Conservation (phyloP, 2,797 vertebrate genomes). For the Cirrhinus mrigala region DNA sequence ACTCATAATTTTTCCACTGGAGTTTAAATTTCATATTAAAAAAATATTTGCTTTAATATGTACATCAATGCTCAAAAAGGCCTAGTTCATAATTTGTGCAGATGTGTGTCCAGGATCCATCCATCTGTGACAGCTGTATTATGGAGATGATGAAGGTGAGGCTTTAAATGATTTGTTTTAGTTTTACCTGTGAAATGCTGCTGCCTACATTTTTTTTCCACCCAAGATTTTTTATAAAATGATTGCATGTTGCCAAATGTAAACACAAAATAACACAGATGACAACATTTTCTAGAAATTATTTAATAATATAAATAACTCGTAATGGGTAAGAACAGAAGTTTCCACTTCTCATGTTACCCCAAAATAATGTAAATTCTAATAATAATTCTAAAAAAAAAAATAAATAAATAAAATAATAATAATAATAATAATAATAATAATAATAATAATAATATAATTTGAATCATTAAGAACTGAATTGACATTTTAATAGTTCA, state of each 20-base stretch:
- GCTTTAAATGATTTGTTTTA: not conserved
- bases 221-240: not conserved
- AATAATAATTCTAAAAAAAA: not conserved
- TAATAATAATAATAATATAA: not conserved
- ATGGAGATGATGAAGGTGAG: not conserved
- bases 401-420: too few species aligned
- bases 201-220: not conserved
- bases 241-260: not conserved
- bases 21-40: slow-evolving; percentile 75
- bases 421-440: not conserved
- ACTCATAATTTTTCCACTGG: slow-evolving; percentile 33
- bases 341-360: not conserved
- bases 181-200: not conserved
- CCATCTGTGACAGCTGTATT: slow-evolving; percentile 27
- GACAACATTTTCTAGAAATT: not conserved
- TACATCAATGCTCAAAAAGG: slow-evolving; percentile 69
- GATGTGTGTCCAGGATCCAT: slow-evolving; percentile 26
- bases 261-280: not conserved
- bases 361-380: too few species aligned
- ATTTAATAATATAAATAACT: not conserved
- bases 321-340: too few species aligned
- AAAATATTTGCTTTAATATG: slow-evolving; percentile 82
- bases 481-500: not conserved
- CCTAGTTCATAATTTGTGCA: slow-evolving; percentile 66
- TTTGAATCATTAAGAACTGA: not conserved